phyloP scores from a whole-genome alignment of 2,797 vertebrate genomes.

The Danionella dracula region DNA sequence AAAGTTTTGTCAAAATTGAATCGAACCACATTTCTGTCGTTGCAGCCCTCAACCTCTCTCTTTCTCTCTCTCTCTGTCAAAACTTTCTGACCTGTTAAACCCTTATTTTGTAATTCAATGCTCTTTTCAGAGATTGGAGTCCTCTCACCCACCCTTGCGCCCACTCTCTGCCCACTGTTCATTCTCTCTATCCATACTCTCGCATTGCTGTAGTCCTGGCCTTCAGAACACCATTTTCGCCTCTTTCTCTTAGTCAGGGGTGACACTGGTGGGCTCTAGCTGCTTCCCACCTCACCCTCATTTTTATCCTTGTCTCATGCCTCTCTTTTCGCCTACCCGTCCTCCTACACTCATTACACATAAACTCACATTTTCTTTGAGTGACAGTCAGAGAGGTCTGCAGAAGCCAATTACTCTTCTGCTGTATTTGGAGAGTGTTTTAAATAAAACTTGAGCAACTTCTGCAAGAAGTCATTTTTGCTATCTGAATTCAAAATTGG shows the following conservation, averaged over 20 bases:
- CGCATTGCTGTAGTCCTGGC: slow-evolving; percentile 26
- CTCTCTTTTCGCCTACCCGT: slow-evolving; percentile 59
- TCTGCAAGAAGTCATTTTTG: slow-evolving; percentile 18
- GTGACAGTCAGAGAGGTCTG: slow-evolving; percentile 33
- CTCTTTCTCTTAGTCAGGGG: slow-evolving; percentile 40
- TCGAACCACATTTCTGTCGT: too few species aligned
- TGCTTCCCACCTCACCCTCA: slow-evolving; percentile 53
- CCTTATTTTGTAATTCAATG: slow-evolving; percentile 30
- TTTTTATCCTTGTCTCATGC: slow-evolving; percentile 58
- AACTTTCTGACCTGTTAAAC: slow-evolving; percentile 26
- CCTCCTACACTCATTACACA: slow-evolving; percentile 58
- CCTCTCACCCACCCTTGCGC: slow-evolving; percentile 33
- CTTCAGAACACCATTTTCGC: slow-evolving; percentile 38
- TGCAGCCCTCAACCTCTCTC: too few species aligned
- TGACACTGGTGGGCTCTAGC: slow-evolving; percentile 53
- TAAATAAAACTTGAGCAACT: slow-evolving; percentile 25
- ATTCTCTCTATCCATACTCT: slow-evolving; percentile 10
- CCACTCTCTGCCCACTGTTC: slow-evolving; percentile 45
- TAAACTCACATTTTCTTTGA: slow-evolving; percentile 37
- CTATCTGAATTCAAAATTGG: too few species aligned
- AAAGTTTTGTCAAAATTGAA: too few species aligned
- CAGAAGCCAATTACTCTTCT: slow-evolving; percentile 40
- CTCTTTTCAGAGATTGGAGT: slow-evolving; percentile 26
- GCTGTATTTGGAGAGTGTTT: slow-evolving; percentile 29
- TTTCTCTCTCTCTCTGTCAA: neutral